Percentiles rank a stretch among this genome's conserved stretches.
Evolutionary conservation across 2,797 vertebrate genomes (phyloP).

Genomic region (Sebastes steindachneri): DNA sequence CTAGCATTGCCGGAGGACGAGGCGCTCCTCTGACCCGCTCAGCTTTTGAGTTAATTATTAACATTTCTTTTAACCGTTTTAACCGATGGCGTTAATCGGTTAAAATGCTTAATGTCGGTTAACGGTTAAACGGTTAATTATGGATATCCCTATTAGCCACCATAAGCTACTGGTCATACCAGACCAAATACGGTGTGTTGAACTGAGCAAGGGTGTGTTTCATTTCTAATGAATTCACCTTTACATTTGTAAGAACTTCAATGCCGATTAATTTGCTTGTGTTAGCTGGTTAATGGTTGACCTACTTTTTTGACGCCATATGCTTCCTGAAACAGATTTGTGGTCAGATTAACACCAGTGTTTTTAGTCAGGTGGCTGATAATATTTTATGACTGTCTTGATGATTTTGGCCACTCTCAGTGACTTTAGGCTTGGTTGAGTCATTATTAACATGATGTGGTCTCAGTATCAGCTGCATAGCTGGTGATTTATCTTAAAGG

Average conservation of each 20-base stretch:
- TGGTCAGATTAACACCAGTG: conserved; percentile 65
- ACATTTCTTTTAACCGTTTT: no score
- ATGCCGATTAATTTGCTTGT: conserved; percentile 46
- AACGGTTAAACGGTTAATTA: no score
- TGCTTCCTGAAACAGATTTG: conserved; percentile 90
- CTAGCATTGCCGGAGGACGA: no score
- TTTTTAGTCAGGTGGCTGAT: conserved; percentile 57
- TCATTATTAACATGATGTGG: not conserved
- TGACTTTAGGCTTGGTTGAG: conserved; percentile 2
- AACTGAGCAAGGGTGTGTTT: not conserved
- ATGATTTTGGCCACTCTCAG: conserved; percentile 11
- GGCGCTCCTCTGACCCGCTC: no score
- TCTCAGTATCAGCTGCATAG: not conserved
- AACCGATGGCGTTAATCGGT: no score
- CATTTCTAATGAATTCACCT: not conserved
- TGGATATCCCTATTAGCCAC: no score
- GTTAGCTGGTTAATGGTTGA: conserved; percentile 85
- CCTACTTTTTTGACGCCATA: conserved; percentile 90
- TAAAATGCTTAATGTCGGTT: no score
- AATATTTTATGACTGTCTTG: conserved; percentile 50
- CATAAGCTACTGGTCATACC: not conserved
- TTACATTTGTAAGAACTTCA: not conserved
- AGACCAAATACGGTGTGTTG: not conserved
- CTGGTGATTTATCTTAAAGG: not conserved
- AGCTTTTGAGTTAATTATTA: no score